These are phyloP conservation scores for Luperina testacea DNA, from an alignment of 2,888 invertebrate genomes.

Conservation along the genomic window DNA sequence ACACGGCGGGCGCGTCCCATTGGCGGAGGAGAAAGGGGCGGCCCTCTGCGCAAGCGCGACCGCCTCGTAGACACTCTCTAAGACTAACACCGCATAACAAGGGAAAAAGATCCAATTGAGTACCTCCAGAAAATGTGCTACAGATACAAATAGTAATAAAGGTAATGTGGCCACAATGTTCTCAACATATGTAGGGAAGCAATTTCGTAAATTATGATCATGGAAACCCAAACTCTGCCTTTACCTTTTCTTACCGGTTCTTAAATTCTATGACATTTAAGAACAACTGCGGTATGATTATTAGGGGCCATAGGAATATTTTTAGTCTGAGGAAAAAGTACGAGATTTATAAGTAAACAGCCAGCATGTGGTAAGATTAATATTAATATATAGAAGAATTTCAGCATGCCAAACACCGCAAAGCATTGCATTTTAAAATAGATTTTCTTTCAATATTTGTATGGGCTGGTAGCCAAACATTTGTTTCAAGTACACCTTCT, in stretches of 20 bases:
- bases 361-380: neutral
- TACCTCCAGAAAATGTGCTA: neutral
- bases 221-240: neutral
- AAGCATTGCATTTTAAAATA: neutral
- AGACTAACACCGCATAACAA: conserved; percentile 7
- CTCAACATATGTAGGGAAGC: neutral
- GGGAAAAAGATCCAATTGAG: conserved; percentile 12
- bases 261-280: neutral
- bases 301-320: neutral
- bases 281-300: neutral
- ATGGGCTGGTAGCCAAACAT: neutral
- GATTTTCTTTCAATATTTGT: neutral
- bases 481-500: conserved; percentile 21
- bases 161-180: neutral
- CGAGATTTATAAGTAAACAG: neutral
- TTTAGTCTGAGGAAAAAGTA: neutral
- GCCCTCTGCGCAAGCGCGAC: conserved; percentile 69
- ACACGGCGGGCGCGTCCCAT: conserved; percentile 78
- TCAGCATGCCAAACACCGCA: too few relatives aligned
- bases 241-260: neutral
- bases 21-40: conserved; percentile 86
- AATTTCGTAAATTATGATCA: neutral
- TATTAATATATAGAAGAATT: neutral
- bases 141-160: too few relatives aligned
- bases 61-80: conserved; percentile 68